Percentiles rank a stretch among this genome's conserved stretches.
Evolutionary conservation across 2,113 vertebrate genomes (phyloP).

Genomic region (Dendrocopos noguchii): DNA sequence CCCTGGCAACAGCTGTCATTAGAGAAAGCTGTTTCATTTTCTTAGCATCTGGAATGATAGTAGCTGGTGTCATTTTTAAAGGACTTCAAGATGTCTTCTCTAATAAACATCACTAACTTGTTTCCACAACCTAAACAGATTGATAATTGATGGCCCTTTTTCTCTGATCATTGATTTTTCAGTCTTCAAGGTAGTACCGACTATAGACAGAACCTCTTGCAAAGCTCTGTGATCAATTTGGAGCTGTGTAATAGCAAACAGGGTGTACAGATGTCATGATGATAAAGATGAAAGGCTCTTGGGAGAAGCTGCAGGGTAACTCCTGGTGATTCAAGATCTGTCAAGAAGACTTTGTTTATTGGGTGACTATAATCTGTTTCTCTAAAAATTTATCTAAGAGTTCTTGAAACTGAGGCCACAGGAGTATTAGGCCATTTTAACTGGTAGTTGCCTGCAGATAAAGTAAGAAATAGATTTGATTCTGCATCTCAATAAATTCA

Average conservation of each 20-base stretch:
- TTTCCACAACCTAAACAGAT: neutral
- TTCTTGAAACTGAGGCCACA: neutral
- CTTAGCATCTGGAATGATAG: neutral
- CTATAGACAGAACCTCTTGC: neutral
- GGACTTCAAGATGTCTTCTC: neutral
- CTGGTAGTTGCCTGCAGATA: neutral
- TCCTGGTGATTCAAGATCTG: neutral
- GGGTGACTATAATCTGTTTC: neutral
- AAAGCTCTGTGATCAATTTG: neutral
- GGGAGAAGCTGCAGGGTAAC: neutral
- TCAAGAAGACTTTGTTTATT: neutral
- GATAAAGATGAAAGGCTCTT: neutral
- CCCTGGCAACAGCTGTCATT: neutral
- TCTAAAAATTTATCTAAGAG: neutral
- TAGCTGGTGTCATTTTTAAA: constrained; percentile 4
- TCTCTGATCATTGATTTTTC: constrained; percentile 41
- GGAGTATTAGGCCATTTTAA: neutral
- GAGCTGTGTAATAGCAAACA: neutral
- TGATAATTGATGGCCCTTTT: constrained; percentile 1
- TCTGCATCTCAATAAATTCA: neutral
- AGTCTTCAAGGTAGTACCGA: neutral
- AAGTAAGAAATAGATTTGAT: neutral
- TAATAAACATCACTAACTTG: neutral
- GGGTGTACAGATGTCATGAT: neutral
- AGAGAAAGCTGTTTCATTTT: constrained; percentile 11